Conservation (phyloP, 2,113 vertebrate genomes). For the Heloderma charlesbogerti region DNA sequence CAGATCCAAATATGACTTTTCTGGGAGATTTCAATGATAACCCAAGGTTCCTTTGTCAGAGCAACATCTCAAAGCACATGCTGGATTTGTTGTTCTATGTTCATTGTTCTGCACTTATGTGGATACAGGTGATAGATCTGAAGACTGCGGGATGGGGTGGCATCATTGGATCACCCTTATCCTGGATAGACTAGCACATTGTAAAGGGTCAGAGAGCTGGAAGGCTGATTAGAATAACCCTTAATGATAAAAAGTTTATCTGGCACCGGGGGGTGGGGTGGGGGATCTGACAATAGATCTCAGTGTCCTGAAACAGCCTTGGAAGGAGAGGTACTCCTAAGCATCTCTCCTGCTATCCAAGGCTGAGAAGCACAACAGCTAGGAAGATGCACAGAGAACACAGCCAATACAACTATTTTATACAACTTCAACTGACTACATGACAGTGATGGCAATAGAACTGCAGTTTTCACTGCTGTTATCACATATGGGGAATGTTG, state of each 20-base stretch:
- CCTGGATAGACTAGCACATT: neutral
- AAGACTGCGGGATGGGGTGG: neutral
- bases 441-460: too few species aligned
- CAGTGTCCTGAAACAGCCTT: too few species aligned
- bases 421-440: too few species aligned
- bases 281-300: too few species aligned
- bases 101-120: too few species aligned
- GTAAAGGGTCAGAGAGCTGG: neutral
- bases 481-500: too few species aligned
- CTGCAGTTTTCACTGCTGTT: too few species aligned
- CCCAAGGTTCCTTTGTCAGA: neutral
- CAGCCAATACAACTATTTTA: too few species aligned
- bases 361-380: too few species aligned
- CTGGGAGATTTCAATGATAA: neutral
- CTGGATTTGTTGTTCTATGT: neutral
- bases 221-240: neutral
- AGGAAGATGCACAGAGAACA: too few species aligned
- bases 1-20: neutral
- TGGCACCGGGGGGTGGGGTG: neutral
- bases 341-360: too few species aligned
- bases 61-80: neutral
- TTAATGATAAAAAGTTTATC: neutral
- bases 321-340: too few species aligned
- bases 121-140: neutral
- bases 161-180: neutral